phyloP scores from a whole-genome alignment of 2,113 vertebrate genomes.

The Aix galericulata region DNA sequence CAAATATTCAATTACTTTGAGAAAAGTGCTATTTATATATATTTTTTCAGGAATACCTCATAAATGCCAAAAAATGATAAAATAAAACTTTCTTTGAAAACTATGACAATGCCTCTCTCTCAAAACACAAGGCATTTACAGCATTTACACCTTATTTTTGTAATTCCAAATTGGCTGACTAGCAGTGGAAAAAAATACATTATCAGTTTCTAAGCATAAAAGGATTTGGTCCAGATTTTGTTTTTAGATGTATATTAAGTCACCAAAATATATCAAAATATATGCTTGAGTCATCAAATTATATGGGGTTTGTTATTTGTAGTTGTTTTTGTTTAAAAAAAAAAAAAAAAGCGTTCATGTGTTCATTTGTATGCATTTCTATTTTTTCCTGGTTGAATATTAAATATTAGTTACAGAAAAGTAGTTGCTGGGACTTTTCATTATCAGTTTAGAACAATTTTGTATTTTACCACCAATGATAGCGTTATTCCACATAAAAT shows the following conservation, averaged over 20 bases:
- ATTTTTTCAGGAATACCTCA: not conserved
- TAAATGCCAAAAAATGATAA: not conserved
- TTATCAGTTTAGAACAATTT: not conserved
- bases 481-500: constrained; percentile 27
- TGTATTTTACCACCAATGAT: not conserved
- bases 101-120: not conserved
- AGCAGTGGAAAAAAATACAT: not conserved
- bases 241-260: not conserved
- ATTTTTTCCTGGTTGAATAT: not conserved
- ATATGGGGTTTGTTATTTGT: too few relatives aligned
- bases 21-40: not conserved
- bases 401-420: constrained; percentile 19
- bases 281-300: not conserved
- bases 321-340: not conserved
- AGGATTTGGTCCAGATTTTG: not conserved
- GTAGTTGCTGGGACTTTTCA: not conserved
- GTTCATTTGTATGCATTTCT: not conserved
- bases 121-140: not conserved
- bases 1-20: not conserved
- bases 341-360: not conserved
- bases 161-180: not conserved
- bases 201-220: not conserved
- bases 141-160: not conserved
- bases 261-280: not conserved
- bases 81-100: not conserved